Percentiles rank a stretch among this genome's conserved stretches.
Conservation (phyloP, 2,797 vertebrate genomes). For the Discoglossus pictus region DNA sequence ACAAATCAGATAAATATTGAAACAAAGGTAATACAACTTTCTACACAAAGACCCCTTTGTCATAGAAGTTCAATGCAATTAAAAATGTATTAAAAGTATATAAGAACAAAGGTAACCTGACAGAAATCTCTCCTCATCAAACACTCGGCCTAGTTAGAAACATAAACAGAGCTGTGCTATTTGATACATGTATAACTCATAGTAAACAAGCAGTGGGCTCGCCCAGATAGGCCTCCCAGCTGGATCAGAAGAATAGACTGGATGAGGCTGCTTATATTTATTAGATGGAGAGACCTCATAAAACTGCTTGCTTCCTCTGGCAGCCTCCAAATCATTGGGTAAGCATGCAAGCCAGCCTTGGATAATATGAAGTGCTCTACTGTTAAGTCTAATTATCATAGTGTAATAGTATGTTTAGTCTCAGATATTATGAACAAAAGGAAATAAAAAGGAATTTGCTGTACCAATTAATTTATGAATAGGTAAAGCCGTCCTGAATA, state of each 20-base stretch:
- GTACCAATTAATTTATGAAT: too few relatives aligned
- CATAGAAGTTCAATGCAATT: too few relatives aligned
- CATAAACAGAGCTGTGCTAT: constrained; percentile 2
- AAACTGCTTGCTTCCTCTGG: constrained; percentile 56
- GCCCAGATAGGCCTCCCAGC: constrained; percentile 56
- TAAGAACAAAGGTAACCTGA: constrained; percentile 9
- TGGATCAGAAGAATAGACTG: constrained; percentile 54
- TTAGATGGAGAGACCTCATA: constrained; percentile 57
- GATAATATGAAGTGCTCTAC: too few relatives aligned
- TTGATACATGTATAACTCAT: constrained; percentile 35
- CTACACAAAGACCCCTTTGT: too few relatives aligned
- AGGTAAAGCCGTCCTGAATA: too few relatives aligned
- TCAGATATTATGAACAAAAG: too few relatives aligned
- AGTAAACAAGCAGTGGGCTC: constrained; percentile 52
- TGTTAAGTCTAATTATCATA: too few relatives aligned
- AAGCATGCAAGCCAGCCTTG: constrained; percentile 12
- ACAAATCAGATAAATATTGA: too few relatives aligned
- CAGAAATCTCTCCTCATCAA: constrained; percentile 14
- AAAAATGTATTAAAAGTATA: too few relatives aligned
- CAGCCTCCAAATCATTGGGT: constrained; percentile 51
- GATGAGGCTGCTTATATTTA: constrained; percentile 57
- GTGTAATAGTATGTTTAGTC: too few relatives aligned
- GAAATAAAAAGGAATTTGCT: too few relatives aligned
- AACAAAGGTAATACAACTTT: too few relatives aligned
- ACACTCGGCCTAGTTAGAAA: not conserved